phyloP scores from a whole-genome alignment of 2,888 invertebrate species.

The Caenorhabditis sp. region DNA sequence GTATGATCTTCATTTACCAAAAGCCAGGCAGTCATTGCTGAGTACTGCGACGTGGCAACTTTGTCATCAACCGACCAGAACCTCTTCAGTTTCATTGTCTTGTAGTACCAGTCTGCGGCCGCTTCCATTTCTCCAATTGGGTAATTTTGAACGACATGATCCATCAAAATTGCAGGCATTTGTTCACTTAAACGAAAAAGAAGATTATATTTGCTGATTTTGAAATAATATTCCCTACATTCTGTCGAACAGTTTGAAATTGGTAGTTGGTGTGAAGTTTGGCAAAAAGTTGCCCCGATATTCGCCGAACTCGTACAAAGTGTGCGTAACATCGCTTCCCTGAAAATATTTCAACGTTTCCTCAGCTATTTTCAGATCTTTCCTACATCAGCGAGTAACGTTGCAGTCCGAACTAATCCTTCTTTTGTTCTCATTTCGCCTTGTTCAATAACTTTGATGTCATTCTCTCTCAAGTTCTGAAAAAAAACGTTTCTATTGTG shows the following conservation, averaged over 20 bases:
- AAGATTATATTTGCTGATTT: slow-evolving; percentile 22
- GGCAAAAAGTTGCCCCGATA: slow-evolving; percentile 93
- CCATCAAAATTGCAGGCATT: slow-evolving; percentile 90
- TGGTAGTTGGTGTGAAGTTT: slow-evolving; percentile 86
- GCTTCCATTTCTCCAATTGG: slow-evolving; percentile 93
- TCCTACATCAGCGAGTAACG: slow-evolving; percentile 50
- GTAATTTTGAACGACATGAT: slow-evolving; percentile 98
- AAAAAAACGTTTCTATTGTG: slow-evolving; percentile 18
- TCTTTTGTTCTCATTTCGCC: slow-evolving; percentile 43
- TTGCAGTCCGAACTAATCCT: slow-evolving; percentile 55
- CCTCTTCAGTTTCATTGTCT: slow-evolving; percentile 84
- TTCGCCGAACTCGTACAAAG: slow-evolving; percentile 85
- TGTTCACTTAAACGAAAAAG: too few species aligned
- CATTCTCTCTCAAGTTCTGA: slow-evolving; percentile 55
- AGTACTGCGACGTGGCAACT: slow-evolving; percentile 72
- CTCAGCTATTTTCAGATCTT: not conserved
- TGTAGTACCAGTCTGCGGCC: slow-evolving; percentile 87
- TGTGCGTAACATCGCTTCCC: slow-evolving; percentile 69
- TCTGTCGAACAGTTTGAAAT: slow-evolving; percentile 63
- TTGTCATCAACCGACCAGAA: slow-evolving; percentile 85
- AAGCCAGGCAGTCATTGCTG: slow-evolving; percentile 75
- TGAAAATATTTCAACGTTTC: slow-evolving; percentile 20
- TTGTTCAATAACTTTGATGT: slow-evolving; percentile 58
- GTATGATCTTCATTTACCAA: slow-evolving; percentile 72
- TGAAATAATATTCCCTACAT: slow-evolving; percentile 63